Evolutionary conservation across 1,140 invertebrate species (phyloP).

Genomic region (Polyergus mexicanus): DNA sequence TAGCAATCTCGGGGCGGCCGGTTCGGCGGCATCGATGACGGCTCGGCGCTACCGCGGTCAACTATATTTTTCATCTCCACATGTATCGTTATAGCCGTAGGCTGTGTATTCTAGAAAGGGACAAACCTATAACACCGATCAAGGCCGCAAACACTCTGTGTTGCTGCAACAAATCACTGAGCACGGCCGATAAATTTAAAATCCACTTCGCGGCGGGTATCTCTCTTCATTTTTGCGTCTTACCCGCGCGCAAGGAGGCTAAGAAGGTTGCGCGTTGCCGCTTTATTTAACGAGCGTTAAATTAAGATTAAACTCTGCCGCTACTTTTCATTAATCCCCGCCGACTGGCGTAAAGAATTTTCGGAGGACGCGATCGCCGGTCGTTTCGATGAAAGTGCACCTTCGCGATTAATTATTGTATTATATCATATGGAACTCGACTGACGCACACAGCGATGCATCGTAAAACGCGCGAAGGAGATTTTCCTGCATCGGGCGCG

Average conservation of each 20-base stretch:
- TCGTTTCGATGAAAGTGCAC: conserved; percentile 35
- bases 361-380: conserved; percentile 11
- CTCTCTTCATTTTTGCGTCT: conserved; percentile 22
- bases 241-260: neutral
- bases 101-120: conserved; percentile 9
- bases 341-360: conserved; percentile 50
- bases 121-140: conserved; percentile 20
- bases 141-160: neutral
- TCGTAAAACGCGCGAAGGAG: conserved; percentile 57
- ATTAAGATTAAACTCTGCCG: conserved; percentile 55
- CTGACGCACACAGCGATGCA: conserved; percentile 15
- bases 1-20: conserved; percentile 52
- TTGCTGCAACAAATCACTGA: neutral
- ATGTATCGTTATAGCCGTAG: neutral
- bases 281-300: conserved; percentile 54
- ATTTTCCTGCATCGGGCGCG: conserved; percentile 50
- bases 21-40: conserved; percentile 54
- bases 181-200: conserved; percentile 46
- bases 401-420: conserved; percentile 39
- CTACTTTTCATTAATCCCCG: conserved; percentile 49
- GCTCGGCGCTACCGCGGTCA: conserved; percentile 43
- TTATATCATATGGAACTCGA: conserved; percentile 47
- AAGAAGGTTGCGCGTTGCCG: conserved; percentile 36
- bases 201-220: conserved; percentile 7
- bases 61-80: conserved; percentile 44